Conservation (phyloP, 2,113 vertebrate genomes). For the Myxocyprinus asiaticus region DNA sequence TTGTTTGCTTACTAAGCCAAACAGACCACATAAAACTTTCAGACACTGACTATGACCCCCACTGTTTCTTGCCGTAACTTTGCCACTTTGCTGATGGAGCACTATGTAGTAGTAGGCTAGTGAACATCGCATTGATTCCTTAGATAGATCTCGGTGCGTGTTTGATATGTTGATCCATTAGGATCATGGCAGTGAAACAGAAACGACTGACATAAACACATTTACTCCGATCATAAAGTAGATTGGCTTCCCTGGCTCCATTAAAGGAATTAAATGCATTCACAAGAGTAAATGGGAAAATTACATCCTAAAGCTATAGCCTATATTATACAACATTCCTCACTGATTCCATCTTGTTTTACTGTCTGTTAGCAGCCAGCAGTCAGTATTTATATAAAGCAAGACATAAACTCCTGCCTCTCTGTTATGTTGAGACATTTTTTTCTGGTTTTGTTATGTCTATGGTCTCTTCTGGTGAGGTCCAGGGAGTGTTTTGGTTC, state of each 20-base stretch:
- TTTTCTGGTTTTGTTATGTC: conserved; percentile 3
- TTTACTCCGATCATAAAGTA: background rate
- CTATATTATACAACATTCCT: background rate
- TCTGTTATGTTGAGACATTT: background rate
- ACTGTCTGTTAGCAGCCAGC: background rate
- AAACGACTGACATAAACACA: conserved; percentile 31
- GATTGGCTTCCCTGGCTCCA: background rate
- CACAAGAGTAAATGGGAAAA: background rate
- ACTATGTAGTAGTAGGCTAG: background rate
- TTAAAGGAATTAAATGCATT: conserved; percentile 28
- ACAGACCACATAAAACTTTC: conserved; percentile 52
- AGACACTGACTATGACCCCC: conserved; percentile 56
- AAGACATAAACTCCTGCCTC: background rate
- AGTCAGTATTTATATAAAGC: background rate
- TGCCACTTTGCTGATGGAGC: conserved; percentile 26
- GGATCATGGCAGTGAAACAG: conserved; percentile 9
- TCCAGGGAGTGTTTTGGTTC: conserved; percentile 19
- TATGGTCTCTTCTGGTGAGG: background rate
- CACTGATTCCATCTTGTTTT: background rate
- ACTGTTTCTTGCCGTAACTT: conserved; percentile 18
- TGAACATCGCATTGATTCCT: background rate
- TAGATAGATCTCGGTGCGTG: background rate
- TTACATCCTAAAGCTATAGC: background rate
- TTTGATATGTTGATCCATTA: background rate
- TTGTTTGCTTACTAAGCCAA: conserved; percentile 52